Evolutionary conservation across 2,113 vertebrate species (phyloP).

Genomic region (Sarotherodon lohbergeri): DNA sequence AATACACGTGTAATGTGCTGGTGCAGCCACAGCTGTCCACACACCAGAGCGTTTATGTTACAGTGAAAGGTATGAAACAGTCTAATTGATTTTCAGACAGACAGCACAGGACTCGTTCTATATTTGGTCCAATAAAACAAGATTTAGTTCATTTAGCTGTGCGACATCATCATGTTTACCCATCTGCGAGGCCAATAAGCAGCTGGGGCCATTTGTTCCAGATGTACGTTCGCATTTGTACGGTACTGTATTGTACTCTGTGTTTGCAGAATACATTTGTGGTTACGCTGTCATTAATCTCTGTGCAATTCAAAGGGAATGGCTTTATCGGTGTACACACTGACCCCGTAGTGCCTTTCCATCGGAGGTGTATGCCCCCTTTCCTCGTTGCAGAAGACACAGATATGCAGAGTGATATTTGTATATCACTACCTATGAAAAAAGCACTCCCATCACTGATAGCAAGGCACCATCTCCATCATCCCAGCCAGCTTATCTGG

Average conservation of each 20-base stretch:
- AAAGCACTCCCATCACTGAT: slow-evolving; percentile 18
- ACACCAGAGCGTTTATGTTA: slow-evolving; percentile 94
- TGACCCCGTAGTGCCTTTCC: background rate
- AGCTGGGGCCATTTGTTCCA: background rate
- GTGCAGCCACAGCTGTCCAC: slow-evolving; percentile 94
- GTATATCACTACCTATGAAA: background rate
- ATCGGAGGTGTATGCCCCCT: background rate
- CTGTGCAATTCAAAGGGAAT: background rate
- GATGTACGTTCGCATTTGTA: background rate
- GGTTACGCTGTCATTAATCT: background rate
- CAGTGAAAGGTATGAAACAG: slow-evolving; percentile 88
- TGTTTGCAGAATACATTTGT: background rate
- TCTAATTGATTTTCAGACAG: background rate
- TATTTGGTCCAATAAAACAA: background rate
- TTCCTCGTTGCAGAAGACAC: background rate
- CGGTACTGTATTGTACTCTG: background rate
- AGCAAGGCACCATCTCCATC: slow-evolving; percentile 37
- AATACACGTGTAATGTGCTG: slow-evolving; percentile 93
- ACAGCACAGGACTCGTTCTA: background rate
- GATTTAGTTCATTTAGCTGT: background rate
- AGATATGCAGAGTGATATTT: slow-evolving; percentile 4
- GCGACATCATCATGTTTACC: background rate
- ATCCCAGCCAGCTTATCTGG: slow-evolving; percentile 29
- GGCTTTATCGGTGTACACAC: background rate
- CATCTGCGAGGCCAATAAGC: background rate